Conservation (phyloP, 2,797 vertebrate genomes). For the Gastrophryne carolinensis region DNA sequence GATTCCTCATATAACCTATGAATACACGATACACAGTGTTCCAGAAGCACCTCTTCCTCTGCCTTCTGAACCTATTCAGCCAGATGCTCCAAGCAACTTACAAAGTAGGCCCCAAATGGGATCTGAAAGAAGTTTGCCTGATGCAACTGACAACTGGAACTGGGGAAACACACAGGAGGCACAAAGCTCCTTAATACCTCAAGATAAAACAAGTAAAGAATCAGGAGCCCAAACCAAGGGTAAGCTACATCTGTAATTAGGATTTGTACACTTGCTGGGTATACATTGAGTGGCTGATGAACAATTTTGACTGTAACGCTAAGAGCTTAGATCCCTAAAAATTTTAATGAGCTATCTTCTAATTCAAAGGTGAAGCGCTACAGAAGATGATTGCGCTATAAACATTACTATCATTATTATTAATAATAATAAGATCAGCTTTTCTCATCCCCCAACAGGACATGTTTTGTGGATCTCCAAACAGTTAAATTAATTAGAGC, state of each 20-base stretch:
- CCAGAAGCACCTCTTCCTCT: constrained; percentile 40
- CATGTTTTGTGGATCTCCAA: no score
- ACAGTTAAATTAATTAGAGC: no score
- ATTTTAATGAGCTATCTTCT: no score
- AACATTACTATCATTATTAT: no score
- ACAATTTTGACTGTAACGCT: no score
- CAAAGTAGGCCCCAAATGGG: constrained; percentile 55
- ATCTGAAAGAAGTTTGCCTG: constrained; percentile 61
- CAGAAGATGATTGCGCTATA: no score
- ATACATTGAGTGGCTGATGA: no score
- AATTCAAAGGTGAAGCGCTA: no score
- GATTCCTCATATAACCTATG: constrained; percentile 83
- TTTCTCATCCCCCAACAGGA: no score
- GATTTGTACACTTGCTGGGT: neutral
- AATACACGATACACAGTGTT: constrained; percentile 76
- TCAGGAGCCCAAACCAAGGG: constrained; percentile 13
- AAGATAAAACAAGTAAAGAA: constrained; percentile 1
- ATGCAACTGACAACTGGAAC: constrained; percentile 21
- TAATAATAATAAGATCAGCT: no score
- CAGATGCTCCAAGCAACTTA: constrained; percentile 37
- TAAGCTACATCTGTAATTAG: neutral
- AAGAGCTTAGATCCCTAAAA: no score
- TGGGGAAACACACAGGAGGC: constrained; percentile 18
- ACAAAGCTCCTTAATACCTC: neutral
- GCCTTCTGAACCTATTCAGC: constrained; percentile 21